Evolutionary conservation across 2,113 vertebrate species (phyloP), one percentile per base, ranked within the genome.

Genomic region (Brienomyrus brachyistius): DNA sequence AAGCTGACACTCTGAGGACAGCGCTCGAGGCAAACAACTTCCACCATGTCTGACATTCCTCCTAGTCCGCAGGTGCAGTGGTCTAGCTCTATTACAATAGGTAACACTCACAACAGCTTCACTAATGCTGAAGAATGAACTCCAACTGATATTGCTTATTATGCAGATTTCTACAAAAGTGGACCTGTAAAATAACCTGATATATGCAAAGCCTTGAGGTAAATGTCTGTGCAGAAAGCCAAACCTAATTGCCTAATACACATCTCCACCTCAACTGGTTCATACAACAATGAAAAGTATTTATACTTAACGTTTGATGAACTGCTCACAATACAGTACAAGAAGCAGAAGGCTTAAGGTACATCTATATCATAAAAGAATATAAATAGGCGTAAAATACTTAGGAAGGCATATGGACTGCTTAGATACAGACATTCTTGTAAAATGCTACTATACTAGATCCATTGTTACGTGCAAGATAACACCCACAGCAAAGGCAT

Each of bases 1-100:
- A 84, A 84, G 43, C 82, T 84, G 82, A 84, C 82, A 84, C 82
- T n/a, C 43, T 9, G 80, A 84, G 82, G 23, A 84, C 82, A 48
- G 40, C 82, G 23, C 43, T 43, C 47, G 19, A 47, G 48, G 40
- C 45, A 23, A 9, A 84, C 23, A 9, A 21, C 5, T 48, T n/a
- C 82, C 19, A 10, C 21, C 43, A n/a, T 21, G 80, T n/a, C 45
- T 27, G 45, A 84, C 45, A 48, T 48, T 47, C 19, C 45, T 48
- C 82, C 45, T 80, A 43, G 74, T 80, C 74, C 15, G 2, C 59
- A 66, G 23, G 59, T 11, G 59, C n/a, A 66, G 59, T 27, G 59
- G 23, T 8, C 59, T 9, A 6, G 70, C 10, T 80, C 35, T 43
- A 19, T 80, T 80, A 19, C 35, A 43, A 43, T 80, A 80, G 35